Evolutionary conservation across 2,888 invertebrate species (phyloP).

Genomic region (Drosophila hawaiiensis): DNA sequence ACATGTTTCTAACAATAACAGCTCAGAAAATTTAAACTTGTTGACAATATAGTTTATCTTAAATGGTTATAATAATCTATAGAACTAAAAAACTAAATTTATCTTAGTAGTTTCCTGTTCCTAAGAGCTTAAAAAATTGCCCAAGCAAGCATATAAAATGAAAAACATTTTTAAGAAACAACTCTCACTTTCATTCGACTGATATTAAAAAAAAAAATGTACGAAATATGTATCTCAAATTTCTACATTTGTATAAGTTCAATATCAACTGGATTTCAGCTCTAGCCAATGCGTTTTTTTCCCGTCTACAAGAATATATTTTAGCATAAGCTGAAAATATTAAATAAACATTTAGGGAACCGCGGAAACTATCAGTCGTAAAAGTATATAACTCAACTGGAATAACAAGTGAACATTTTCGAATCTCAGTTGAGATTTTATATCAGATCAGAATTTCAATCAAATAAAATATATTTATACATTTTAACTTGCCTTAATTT

Average conservation of each 20-base stretch:
- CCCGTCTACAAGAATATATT: not conserved
- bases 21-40: not conserved
- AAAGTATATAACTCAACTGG: not conserved
- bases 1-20: constrained; percentile 26
- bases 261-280: not conserved
- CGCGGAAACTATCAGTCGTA: not conserved
- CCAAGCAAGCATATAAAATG: accelerated
- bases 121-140: not conserved
- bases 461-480: not conserved
- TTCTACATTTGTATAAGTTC: not conserved
- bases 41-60: not conserved
- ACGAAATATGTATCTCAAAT: not conserved
- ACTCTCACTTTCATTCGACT: not conserved
- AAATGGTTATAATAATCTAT: not conserved
- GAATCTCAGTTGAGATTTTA: not conserved
- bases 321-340: not conserved
- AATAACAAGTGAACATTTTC: not conserved
- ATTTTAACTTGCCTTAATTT: not conserved
- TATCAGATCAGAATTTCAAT: not conserved
- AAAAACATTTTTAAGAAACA: not conserved
- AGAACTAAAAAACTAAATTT: not conserved
- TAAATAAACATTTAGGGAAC: not conserved
- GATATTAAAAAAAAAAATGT: not conserved
- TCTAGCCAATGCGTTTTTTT: not conserved
- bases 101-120: not conserved